A percentile compares a stretch with the other conserved stretches of the same genome.
Evolutionary conservation across 2,888 invertebrate species (phyloP).

Genomic region (Raillietiella orientalis): DNA sequence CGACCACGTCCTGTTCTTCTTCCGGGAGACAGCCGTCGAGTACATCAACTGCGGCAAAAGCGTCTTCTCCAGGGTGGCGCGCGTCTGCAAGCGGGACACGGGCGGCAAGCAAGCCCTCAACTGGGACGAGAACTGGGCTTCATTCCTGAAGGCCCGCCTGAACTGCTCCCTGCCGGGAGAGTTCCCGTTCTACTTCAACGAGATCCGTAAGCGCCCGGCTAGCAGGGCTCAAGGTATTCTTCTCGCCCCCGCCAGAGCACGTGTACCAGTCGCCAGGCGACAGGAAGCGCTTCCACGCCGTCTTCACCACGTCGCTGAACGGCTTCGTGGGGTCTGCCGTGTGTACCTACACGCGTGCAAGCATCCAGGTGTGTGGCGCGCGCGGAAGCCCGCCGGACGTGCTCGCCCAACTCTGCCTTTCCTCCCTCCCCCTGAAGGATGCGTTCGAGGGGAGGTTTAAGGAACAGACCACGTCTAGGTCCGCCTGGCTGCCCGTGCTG

Average conservation of each 20-base stretch:
- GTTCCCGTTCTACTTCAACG: slow-evolving; percentile 95
- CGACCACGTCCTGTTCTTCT: slow-evolving; percentile 84
- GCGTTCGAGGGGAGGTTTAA: slow-evolving; percentile 63
- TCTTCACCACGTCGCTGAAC: slow-evolving; percentile 80
- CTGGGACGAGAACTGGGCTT: slow-evolving; percentile 90
- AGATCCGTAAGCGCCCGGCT: slow-evolving; percentile 57
- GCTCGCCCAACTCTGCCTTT: too few species aligned
- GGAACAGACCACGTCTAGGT: slow-evolving; percentile 68
- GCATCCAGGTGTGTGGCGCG: slow-evolving; percentile 65
- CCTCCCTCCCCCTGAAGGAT: slow-evolving; percentile 36
- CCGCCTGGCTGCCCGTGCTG: slow-evolving; percentile 81
- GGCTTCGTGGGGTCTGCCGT: slow-evolving; percentile 92
- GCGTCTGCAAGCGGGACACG: slow-evolving; percentile 83
- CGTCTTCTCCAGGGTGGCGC: slow-evolving; percentile 77
- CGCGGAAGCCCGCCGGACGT: too few species aligned
- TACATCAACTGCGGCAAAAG: slow-evolving; percentile 89
- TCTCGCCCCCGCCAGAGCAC: slow-evolving; percentile 62
- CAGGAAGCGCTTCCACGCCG: slow-evolving; percentile 69
- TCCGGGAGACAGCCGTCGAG: slow-evolving; percentile 45
- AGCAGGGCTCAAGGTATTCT: too few species aligned
- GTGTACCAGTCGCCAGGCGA: slow-evolving; percentile 76
- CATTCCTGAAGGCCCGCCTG: slow-evolving; percentile 69
- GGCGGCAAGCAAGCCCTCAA: slow-evolving; percentile 71
- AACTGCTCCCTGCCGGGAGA: slow-evolving; percentile 93
- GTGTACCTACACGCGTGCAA: slow-evolving; percentile 64